A percentile compares a stretch with the other conserved stretches of the same genome.
These are phyloP conservation scores for Pentalonia nigronervosa DNA, from an alignment of 1,140 invertebrate species.

Conservation along the genomic window DNA sequence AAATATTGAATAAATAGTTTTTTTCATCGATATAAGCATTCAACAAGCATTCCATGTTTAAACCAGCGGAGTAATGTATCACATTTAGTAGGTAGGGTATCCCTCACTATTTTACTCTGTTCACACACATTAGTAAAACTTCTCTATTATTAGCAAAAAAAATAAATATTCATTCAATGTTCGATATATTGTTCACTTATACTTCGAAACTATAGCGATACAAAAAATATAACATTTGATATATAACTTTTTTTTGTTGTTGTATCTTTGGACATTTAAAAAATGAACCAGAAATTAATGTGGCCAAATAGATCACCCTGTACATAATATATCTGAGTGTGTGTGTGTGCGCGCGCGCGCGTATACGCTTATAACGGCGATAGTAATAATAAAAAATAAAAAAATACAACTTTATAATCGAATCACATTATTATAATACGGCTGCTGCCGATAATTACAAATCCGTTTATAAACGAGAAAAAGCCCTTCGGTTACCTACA, in stretches of 20 bases:
- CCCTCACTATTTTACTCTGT: neutral
- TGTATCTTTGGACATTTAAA: neutral
- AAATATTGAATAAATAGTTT: no score
- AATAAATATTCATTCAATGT: no score
- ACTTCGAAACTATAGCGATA: no score
- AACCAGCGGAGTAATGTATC: neutral
- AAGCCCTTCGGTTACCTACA: conserved; percentile 4
- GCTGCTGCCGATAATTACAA: conserved; percentile 43
- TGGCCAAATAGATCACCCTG: neutral
- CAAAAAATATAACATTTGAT: no score
- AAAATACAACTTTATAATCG: conserved; percentile 31
- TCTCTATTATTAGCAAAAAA: no score
- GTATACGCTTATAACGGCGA: neutral
- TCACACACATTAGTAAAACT: neutral
- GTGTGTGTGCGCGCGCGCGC: no score
- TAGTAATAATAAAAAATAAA: neutral
- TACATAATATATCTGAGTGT: neutral
- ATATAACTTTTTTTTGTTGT: no score
- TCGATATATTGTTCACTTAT: no score
- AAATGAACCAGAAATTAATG: neutral
- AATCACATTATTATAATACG: neutral
- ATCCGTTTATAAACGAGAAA: conserved; percentile 28
- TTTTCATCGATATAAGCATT: no score
- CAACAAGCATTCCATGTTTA: neutral
- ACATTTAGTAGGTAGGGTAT: no score